Conservation (phyloP, 2,797 vertebrate species). For the Anableps anableps region DNA sequence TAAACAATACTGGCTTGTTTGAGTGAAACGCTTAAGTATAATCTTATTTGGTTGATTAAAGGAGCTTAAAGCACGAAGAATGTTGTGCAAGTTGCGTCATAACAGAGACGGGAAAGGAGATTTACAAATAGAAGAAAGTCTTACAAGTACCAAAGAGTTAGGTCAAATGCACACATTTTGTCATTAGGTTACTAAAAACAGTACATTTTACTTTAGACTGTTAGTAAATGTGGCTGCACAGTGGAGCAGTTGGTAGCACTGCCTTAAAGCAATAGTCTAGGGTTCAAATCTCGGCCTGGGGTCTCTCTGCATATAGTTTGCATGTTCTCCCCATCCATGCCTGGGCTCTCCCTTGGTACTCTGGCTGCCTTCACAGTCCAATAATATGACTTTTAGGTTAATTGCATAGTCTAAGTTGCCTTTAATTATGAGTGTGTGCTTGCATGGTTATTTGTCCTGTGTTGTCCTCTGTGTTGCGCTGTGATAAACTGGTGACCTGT, state of each 20-base stretch:
- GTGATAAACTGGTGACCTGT: no score
- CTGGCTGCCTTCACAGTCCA: neutral
- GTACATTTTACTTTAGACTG: neutral
- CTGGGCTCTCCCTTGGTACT: neutral
- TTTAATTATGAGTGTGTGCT: no score
- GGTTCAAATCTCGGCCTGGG: neutral
- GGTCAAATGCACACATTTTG: constrained; percentile 55
- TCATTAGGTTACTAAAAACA: constrained; percentile 28
- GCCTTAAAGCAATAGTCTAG: neutral
- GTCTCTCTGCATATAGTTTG: neutral
- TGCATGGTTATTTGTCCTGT: no score
- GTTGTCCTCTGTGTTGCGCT: no score
- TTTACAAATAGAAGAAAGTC: constrained; percentile 76
- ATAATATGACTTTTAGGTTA: neutral
- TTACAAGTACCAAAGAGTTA: constrained; percentile 71
- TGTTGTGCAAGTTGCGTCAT: constrained; percentile 68
- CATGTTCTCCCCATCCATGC: neutral
- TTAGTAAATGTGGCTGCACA: neutral
- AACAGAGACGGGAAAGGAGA: constrained; percentile 68
- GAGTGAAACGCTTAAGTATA: constrained; percentile 80
- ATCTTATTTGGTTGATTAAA: constrained; percentile 82
- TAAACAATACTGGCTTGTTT: constrained; percentile 83
- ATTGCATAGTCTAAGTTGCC: no score
- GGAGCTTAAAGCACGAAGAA: constrained; percentile 77
- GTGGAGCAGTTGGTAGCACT: neutral